These are phyloP conservation scores for Pelvicachromis taeniatus DNA, from an alignment of 2,113 vertebrate genomes.

Conservation along the genomic window DNA sequence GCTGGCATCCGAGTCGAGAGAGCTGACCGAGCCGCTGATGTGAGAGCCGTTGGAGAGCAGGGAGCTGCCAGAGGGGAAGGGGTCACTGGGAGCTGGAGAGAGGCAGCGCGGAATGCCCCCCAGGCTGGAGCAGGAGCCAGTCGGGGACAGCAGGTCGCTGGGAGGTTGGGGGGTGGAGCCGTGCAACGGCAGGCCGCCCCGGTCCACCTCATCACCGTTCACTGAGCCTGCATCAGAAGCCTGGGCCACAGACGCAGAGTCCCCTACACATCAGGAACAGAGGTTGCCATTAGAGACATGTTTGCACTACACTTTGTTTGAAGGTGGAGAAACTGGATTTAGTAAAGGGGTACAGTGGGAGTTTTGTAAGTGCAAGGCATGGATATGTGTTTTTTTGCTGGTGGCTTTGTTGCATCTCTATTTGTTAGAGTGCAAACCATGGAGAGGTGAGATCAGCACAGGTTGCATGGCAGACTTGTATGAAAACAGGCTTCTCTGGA, in stretches of 20 bases:
- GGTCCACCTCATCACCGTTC: conserved; percentile 75
- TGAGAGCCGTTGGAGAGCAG: conserved; percentile 80
- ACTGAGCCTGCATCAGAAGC: conserved; percentile 73
- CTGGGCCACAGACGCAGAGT: conserved; percentile 24
- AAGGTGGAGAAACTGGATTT: not conserved
- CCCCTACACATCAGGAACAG: conserved; percentile 32
- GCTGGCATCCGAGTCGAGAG: conserved; percentile 78
- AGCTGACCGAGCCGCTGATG: conserved; percentile 80
- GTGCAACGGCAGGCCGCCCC: conserved; percentile 41
- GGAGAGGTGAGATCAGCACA: no score
- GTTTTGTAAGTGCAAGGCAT: not conserved
- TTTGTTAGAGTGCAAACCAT: no score
- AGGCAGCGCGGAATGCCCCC: conserved; percentile 75
- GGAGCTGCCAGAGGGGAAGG: conserved; percentile 78
- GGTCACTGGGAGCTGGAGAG: conserved; percentile 76
- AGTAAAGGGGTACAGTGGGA: not conserved
- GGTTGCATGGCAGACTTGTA: no score
- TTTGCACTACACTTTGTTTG: not conserved
- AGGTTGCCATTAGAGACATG: not conserved
- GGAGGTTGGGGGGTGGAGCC: conserved; percentile 42
- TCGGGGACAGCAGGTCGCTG: conserved; percentile 69
- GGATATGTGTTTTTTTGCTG: no score
- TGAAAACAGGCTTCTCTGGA: no score
- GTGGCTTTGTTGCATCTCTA: no score
- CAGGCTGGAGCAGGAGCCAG: conserved; percentile 74